Percentiles rank a stretch among this genome's conserved stretches.
phyloP scores from a whole-genome alignment of 2,888 invertebrate species.

The Heliconius charithonia region DNA sequence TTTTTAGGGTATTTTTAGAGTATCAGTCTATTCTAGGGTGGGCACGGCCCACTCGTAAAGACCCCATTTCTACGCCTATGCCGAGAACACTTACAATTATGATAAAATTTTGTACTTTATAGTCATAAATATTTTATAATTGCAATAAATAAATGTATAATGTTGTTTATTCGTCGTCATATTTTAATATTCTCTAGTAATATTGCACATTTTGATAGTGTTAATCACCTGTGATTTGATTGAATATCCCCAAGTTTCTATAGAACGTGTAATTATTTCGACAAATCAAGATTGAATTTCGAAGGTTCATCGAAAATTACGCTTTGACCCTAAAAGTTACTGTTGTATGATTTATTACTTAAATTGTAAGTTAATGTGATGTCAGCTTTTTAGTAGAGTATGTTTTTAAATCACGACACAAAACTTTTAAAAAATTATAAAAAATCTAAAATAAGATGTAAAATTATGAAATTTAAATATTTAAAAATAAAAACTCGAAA shows the following conservation, averaged over 20 bases:
- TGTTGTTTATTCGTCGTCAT: background rate
- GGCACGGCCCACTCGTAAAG: too few relatives aligned
- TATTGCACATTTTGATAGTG: constrained; percentile 16
- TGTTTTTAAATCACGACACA: too few relatives aligned
- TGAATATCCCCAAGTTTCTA: constrained; percentile 3
- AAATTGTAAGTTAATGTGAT: background rate
- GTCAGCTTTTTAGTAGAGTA: background rate
- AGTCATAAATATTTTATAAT: background rate
- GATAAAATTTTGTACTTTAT: background rate
- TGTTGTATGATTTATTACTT: constrained; percentile 16
- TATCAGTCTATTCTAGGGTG: too few relatives aligned
- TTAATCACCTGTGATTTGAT: constrained; percentile 13
- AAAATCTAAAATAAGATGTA: too few relatives aligned
- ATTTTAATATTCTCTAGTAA: background rate
- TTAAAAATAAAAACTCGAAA: too few relatives aligned
- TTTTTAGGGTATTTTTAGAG: too few relatives aligned
- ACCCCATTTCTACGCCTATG: too few relatives aligned
- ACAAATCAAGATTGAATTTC: constrained; percentile 25
- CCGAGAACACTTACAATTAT: too few relatives aligned
- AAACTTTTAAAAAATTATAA: too few relatives aligned
- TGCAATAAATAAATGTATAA: background rate
- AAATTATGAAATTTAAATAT: too few relatives aligned
- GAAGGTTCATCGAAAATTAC: constrained; percentile 33
- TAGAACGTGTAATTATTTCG: constrained; percentile 24
- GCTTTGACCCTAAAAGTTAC: constrained; percentile 20